Percentiles rank a stretch among this genome's conserved stretches.
These are phyloP conservation scores for Poecilia latipinna DNA, from an alignment of 2,113 vertebrate genomes.

Conservation along the genomic window DNA sequence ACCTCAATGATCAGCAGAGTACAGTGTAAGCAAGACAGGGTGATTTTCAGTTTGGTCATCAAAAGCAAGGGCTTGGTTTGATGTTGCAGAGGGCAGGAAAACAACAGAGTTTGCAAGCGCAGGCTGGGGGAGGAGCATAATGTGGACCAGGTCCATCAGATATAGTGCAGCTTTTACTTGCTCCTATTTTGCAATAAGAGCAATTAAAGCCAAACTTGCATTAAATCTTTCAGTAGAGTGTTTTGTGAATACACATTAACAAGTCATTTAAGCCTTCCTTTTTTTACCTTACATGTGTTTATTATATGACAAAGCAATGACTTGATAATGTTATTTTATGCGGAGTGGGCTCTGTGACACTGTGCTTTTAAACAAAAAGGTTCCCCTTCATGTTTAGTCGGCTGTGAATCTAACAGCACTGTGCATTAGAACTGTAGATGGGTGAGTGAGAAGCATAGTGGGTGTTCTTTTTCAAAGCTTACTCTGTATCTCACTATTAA, in stretches of 20 bases:
- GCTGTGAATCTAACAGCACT: conserved; percentile 1
- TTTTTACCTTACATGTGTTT: background rate
- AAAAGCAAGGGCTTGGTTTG: conserved; percentile 13
- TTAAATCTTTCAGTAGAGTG: background rate
- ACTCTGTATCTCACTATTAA: conserved; percentile 1
- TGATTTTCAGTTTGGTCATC: conserved; percentile 11
- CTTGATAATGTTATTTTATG: conserved; percentile 38
- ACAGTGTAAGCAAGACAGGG: conserved; percentile 2
- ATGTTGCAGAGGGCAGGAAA: background rate
- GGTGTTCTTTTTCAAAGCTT: background rate
- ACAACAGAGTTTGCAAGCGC: conserved; percentile 53
- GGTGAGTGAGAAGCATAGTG: conserved; percentile 1
- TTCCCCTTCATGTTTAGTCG: conserved; percentile 7
- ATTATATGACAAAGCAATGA: conserved; percentile 15
- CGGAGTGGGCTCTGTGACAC: background rate
- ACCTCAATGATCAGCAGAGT: conserved; percentile 20
- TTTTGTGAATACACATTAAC: conserved; percentile 14
- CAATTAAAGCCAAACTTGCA: conserved; percentile 25
- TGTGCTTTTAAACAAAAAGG: conserved; percentile 9
- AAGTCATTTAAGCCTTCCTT: conserved; percentile 28
- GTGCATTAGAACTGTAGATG: conserved; percentile 4
- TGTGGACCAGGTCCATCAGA: conserved; percentile 22
- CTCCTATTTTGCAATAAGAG: conserved; percentile 20
- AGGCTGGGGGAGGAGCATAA: conserved; percentile 28
- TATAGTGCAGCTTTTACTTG: conserved; percentile 36